A percentile compares a stretch with the other conserved stretches of the same genome.
phyloP scores from a whole-genome alignment of 2,113 vertebrate species.

The Strix aluco region DNA sequence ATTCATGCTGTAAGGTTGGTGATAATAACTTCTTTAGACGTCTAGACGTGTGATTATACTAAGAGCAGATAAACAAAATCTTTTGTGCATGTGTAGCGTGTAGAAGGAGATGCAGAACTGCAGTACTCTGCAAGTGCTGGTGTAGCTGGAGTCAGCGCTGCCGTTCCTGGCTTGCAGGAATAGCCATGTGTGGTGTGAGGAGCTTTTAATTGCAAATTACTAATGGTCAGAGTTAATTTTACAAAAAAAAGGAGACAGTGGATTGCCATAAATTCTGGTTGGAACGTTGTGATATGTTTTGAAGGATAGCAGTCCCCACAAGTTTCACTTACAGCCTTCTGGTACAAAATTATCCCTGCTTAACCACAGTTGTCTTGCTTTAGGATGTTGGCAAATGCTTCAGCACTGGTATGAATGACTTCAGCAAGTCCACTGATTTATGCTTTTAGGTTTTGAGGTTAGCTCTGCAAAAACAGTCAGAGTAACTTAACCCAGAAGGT shows the following conservation, averaged over 20 bases:
- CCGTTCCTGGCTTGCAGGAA: rapidly evolving
- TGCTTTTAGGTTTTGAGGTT: not conserved
- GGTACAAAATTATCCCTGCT: not conserved
- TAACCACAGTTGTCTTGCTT: not conserved
- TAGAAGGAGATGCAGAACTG: not conserved
- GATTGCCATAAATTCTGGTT: not conserved
- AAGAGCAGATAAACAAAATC: not conserved
- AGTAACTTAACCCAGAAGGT: not conserved
- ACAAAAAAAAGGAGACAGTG: not conserved
- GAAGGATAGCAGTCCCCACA: not conserved
- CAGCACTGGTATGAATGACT: not conserved
- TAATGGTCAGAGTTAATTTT: not conserved
- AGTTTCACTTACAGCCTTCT: not conserved
- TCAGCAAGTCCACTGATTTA: not conserved
- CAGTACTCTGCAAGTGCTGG: rapidly evolving
- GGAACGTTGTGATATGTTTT: not conserved
- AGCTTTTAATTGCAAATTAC: not conserved
- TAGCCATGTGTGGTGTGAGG: not conserved
- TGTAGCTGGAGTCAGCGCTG: not conserved
- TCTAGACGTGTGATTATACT: not conserved
- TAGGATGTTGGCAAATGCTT: not conserved
- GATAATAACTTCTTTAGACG: not conserved
- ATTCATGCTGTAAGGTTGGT: not conserved
- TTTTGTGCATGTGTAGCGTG: not conserved
- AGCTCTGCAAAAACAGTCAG: not conserved